Percentiles rank a stretch among this genome's conserved stretches.
phyloP scores from a whole-genome alignment of 2,113 vertebrate genomes.

The Silurus asotus region DNA sequence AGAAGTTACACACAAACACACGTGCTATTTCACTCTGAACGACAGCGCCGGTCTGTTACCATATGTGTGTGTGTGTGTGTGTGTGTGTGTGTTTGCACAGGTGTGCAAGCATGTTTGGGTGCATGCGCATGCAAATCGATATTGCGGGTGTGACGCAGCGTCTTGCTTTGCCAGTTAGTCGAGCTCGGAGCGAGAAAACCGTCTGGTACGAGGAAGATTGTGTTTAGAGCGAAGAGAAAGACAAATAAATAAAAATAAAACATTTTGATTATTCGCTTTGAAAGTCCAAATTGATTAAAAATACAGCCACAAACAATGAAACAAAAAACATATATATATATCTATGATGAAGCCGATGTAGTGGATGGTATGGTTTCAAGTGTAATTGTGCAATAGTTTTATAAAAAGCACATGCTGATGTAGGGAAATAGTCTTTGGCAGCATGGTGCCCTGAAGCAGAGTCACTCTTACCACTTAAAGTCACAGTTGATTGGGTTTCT shows the following conservation, averaged over 20 bases:
- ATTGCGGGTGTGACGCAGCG: not conserved
- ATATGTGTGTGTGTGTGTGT: not conserved
- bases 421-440: too few relatives aligned
- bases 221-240: not conserved
- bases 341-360: not conserved
- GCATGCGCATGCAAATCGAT: not conserved
- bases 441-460: too few relatives aligned
- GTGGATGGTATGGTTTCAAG: not conserved
- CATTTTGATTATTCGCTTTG: not conserved
- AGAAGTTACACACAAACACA: not conserved
- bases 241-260: too few relatives aligned
- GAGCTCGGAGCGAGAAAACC: not conserved
- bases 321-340: not conserved
- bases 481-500: too few relatives aligned
- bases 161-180: conserved; percentile 3
- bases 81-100: conserved; percentile 4
- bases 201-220: not conserved
- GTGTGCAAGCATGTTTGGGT: not conserved
- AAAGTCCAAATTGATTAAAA: not conserved
- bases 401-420: not conserved
- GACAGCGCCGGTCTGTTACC: not conserved
- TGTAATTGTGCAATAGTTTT: not conserved
- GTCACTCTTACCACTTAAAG: too few relatives aligned
- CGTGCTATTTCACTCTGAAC: not conserved
- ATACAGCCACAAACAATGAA: not conserved